Evolutionary conservation across 1,140 invertebrate species (phyloP).

Genomic region (Protaetia brevitarsis): DNA sequence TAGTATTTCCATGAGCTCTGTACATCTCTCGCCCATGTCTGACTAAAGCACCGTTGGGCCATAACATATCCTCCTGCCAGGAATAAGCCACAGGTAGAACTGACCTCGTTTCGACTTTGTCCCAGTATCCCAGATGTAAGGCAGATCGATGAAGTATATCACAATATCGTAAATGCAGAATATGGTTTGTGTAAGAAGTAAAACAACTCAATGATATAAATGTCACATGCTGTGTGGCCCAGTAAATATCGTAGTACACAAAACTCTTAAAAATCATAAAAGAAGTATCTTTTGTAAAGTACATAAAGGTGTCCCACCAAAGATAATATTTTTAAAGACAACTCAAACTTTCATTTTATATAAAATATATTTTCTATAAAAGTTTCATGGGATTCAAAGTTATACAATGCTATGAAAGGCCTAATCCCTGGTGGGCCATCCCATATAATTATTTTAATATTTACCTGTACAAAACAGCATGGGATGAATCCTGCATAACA

Average conservation of each 20-base stretch:
- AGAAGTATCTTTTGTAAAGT: too few relatives aligned
- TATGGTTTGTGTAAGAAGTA: slow-evolving; percentile 75
- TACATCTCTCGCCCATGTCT: slow-evolving; percentile 77
- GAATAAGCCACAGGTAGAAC: slow-evolving; percentile 57
- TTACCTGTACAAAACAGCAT: slow-evolving; percentile 81
- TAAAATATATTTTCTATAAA: too few relatives aligned
- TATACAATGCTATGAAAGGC: too few relatives aligned
- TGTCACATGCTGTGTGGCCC: slow-evolving; percentile 77
- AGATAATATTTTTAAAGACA: too few relatives aligned
- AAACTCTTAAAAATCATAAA: slow-evolving; percentile 63
- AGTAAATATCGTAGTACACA: slow-evolving; percentile 81
- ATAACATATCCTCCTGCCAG: slow-evolving; percentile 73
- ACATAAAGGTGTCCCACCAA: too few relatives aligned
- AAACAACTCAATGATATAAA: slow-evolving; percentile 82
- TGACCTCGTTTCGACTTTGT: slow-evolving; percentile 59
- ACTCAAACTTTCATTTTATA: too few relatives aligned
- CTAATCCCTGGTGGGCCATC: too few relatives aligned
- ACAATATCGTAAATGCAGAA: slow-evolving; percentile 68
- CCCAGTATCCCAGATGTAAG: slow-evolving; percentile 85
- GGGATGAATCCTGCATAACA: slow-evolving; percentile 91
- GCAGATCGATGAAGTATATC: slow-evolving; percentile 87
- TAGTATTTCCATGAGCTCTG: slow-evolving; percentile 71
- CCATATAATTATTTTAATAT: too few relatives aligned
- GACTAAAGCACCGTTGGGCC: slow-evolving; percentile 76
- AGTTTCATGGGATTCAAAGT: not conserved